Evolutionary conservation across 30 jellyfish, hydroid and myxozoan genomes (phyloP), one percentile per base, ranked within the genome.

Genomic region (Catostylus mosaicus): DNA sequence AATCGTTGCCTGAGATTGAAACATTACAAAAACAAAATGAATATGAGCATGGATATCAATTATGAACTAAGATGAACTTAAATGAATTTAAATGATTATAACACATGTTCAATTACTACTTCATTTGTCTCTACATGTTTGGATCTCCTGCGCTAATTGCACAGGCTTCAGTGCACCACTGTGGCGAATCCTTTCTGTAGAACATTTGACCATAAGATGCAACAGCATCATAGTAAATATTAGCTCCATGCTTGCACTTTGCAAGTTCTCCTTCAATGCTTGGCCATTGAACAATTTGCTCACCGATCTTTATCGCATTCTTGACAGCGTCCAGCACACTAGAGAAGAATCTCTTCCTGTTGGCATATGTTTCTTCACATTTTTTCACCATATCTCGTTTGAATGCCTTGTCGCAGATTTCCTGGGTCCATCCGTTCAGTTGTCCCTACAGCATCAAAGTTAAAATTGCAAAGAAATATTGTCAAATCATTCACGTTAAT

Each of bases 221-320:
- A 51, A 80, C 90, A 1, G 90, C 52, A 20, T 26, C 6, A 77
- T 65, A 80, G 67, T 80, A 80, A 35, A 80, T 67, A 16, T 66
- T 32, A 2, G 90, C 83, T 1, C 84, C 90, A 10, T 80, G 90
- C 36, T 50, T 50, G 90, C 90, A 80, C 40, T 80, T 62, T 38
- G 65, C 84, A 40, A 29, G 75, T 9, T 46, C 63, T 1, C 73
- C 77, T 10, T 32, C 8, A 0, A 66, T 80, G 26, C 29, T 7
- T 0, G 84, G 69, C 84, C 78, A 65, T 22, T 80, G 60, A 33
- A 69, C 77, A 23, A 80, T 67, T 34, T 48, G 71, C 16, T 30
- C 14, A 3, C 54, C 82, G 11, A 80, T 33, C 1, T 47, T 7
- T 0, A 51, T 7, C 9, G 47, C 52, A 34, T 80, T 80, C 27